Percentiles rank a stretch among this genome's conserved stretches.
phyloP scores from a whole-genome alignment of 2,888 invertebrate genomes.

The Acanthosepion esculentum region DNA sequence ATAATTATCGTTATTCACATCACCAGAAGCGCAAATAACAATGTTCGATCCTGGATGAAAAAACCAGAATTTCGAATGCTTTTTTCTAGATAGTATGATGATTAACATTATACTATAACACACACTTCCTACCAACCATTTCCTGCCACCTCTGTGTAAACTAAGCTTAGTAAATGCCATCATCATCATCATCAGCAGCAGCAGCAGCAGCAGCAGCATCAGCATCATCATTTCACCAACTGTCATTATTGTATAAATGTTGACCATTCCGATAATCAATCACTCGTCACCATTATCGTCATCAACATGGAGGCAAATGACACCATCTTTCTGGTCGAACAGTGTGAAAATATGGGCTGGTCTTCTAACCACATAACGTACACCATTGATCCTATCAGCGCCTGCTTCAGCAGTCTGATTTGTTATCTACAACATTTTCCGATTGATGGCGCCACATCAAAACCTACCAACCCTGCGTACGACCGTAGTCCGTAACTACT shows the following conservation, averaged over 20 bases:
- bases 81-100: background rate
- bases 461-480: background rate
- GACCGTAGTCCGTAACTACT: background rate
- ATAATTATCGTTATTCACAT: background rate
- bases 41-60: background rate
- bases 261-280: background rate
- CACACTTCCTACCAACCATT: background rate
- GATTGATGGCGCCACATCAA: background rate
- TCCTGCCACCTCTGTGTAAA: background rate
- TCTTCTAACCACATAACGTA: background rate
- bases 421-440: background rate
- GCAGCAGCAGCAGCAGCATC: background rate
- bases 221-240: background rate
- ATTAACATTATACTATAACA: background rate
- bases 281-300: background rate
- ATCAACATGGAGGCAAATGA: background rate
- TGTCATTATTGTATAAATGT: background rate
- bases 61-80: background rate
- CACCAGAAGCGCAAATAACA: background rate
- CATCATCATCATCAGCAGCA: background rate
- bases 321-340: background rate
- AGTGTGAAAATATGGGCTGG: background rate
- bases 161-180: background rate
- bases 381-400: conserved; percentile 33
- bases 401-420: background rate